Conservation (phyloP, 2,113 vertebrate genomes). For the Chauna torquata region DNA sequence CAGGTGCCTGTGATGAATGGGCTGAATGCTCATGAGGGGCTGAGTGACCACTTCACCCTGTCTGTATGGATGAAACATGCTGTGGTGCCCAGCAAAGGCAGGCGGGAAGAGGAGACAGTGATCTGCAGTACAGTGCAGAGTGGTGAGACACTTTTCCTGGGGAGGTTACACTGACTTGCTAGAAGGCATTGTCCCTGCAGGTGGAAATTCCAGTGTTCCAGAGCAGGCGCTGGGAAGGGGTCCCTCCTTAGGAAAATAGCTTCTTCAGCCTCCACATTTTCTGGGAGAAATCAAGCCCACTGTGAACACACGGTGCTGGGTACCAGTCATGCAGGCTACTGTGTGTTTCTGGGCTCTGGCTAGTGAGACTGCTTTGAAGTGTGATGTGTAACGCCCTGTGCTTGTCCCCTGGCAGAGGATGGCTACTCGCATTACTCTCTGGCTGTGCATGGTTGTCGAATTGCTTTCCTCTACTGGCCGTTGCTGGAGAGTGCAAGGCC, state of each 20-base stretch:
- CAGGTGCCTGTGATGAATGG: slow-evolving; percentile 80
- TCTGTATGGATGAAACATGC: slow-evolving; percentile 96
- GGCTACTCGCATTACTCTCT: slow-evolving; percentile 95
- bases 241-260: not conserved
- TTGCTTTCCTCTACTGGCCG: slow-evolving; percentile 96
- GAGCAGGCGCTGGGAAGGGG: not conserved
- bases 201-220: not conserved
- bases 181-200: not conserved
- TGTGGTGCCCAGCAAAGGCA: slow-evolving; percentile 80
- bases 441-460: slow-evolving; percentile 93
- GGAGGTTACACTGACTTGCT: not conserved
- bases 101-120: slow-evolving; percentile 92
- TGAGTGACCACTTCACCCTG: slow-evolving; percentile 92
- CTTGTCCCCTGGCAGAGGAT: slow-evolving; percentile 80
- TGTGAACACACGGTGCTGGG: not conserved
- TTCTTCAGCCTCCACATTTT: not conserved
- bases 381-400: not conserved
- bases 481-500: slow-evolving; percentile 90
- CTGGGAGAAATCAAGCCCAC: not conserved
- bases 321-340: not conserved
- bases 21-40: slow-evolving; percentile 67
- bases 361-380: not conserved
- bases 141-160: slow-evolving; percentile 76
- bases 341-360: not conserved
- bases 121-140: slow-evolving; percentile 94